Evolutionary conservation across 2,888 invertebrate species (phyloP).

Genomic region (Aphodius granarius): DNA sequence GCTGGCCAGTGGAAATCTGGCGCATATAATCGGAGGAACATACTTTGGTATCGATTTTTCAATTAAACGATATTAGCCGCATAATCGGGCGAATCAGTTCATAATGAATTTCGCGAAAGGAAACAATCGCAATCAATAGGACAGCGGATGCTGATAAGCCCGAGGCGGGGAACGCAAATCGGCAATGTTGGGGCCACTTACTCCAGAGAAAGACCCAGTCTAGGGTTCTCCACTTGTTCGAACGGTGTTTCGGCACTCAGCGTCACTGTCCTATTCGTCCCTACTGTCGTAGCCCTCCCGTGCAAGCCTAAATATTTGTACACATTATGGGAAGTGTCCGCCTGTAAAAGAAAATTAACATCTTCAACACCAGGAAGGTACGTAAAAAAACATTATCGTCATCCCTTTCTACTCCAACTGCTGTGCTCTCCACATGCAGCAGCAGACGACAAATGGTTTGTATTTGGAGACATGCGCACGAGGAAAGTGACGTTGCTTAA

Average conservation of each 20-base stretch:
- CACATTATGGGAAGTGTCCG: constrained; percentile 45
- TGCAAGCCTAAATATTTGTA: constrained; percentile 44
- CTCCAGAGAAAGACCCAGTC: constrained; percentile 40
- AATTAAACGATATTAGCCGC: constrained; percentile 33
- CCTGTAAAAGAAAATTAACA: constrained; percentile 38
- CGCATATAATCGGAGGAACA: constrained; percentile 27
- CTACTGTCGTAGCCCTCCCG: constrained; percentile 39
- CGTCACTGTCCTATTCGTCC: constrained; percentile 40
- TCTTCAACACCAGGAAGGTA: constrained; percentile 8
- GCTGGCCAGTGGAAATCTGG: constrained; percentile 25
- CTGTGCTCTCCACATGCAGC: no score
- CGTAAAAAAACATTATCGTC: constrained; percentile 18
- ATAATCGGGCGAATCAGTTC: constrained; percentile 22
- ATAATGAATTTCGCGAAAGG: constrained; percentile 32
- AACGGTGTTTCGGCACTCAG: constrained; percentile 48
- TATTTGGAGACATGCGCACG: no score
- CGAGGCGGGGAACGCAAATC: constrained; percentile 6
- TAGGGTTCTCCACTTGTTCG: constrained; percentile 46
- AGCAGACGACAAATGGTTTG: no score
- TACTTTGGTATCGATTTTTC: constrained; percentile 32
- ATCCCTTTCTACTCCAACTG: no score
- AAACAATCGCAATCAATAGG: constrained; percentile 33
- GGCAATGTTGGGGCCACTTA: constrained; percentile 32
- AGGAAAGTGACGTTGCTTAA: no score
- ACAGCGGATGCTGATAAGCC: constrained; percentile 19